Percentiles rank a stretch among this genome's conserved stretches.
These are phyloP conservation scores for Drosophila athabasca DNA, from an alignment of 1,140 invertebrate genomes.

Conservation along the genomic window DNA sequence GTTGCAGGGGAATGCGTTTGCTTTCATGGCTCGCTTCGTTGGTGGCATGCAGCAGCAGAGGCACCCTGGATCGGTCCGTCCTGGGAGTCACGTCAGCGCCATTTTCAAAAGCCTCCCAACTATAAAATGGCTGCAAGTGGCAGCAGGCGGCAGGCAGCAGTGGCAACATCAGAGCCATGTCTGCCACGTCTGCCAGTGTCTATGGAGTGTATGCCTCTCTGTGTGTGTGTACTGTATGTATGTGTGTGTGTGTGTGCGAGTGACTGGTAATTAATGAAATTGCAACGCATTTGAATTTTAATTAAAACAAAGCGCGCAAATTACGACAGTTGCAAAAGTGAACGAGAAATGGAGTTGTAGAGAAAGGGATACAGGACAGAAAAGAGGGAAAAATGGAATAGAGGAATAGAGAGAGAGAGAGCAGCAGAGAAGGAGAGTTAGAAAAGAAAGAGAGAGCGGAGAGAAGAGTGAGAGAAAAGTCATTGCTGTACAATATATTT, in stretches of 20 bases:
- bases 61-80: not conserved
- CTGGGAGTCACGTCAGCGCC: conserved; percentile 67
- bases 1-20: conserved; percentile 75
- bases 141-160: conserved; percentile 25
- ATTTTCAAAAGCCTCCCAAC: conserved; percentile 72
- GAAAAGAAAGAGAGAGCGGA: not conserved
- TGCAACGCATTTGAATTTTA: conserved; percentile 82
- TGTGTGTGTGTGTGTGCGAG: conserved; percentile 21
- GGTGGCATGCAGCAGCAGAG: conserved; percentile 56
- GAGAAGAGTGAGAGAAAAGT: too few species aligned
- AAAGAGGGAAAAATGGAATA: not conserved
- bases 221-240: conserved; percentile 16
- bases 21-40: conserved; percentile 74
- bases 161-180: conserved; percentile 9
- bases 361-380: not conserved
- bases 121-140: conserved; percentile 75
- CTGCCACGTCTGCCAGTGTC: conserved; percentile 22
- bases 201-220: conserved; percentile 6
- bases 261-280: conserved; percentile 82
- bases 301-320: conserved; percentile 81
- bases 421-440: conserved; percentile 2
- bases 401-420: not conserved
- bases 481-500: too few species aligned
- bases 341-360: not conserved
- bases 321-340: conserved; percentile 49